A percentile compares a stretch with the other conserved stretches of the same genome.
phyloP scores from a whole-genome alignment of 2,888 invertebrate genomes.

The Isoperla grammatica region DNA sequence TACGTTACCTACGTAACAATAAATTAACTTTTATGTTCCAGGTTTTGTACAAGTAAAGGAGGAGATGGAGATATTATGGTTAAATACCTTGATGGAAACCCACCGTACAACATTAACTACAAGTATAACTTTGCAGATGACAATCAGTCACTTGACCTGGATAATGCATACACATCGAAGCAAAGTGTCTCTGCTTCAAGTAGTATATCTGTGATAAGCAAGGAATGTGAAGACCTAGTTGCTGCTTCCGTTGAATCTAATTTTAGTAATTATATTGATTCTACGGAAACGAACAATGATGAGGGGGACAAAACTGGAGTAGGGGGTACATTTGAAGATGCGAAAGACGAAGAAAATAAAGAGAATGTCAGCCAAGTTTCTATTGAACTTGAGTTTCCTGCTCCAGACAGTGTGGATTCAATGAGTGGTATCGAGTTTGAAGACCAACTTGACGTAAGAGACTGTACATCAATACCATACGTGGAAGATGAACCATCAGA shows the following conservation, averaged over 20 bases:
- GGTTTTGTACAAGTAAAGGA: slow-evolving; percentile 6
- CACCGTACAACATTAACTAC: slow-evolving; percentile 2
- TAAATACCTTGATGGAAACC: neutral
- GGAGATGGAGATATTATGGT: neutral
- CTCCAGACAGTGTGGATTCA: no score
- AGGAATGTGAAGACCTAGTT: neutral
- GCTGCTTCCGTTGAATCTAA: no score
- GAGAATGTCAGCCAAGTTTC: neutral
- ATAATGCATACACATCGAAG: neutral
- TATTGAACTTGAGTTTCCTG: neutral
- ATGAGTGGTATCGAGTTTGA: slow-evolving; percentile 1
- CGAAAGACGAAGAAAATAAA: no score
- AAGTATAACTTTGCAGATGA: slow-evolving; percentile 5
- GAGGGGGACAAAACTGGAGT: neutral
- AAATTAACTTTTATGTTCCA: neutral
- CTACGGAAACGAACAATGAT: no score
- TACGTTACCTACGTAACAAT: no score
- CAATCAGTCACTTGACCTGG: neutral
- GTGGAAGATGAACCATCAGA: no score
- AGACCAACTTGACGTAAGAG: neutral
- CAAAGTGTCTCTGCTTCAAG: neutral
- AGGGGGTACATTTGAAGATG: no score
- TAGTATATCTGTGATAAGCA: slow-evolving; percentile 5
- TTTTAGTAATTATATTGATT: no score
- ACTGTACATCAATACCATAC: no score